Base-by-base conservation (phyloP, 2,888 invertebrate species). In the Carterocephalus palaemon region DNA sequence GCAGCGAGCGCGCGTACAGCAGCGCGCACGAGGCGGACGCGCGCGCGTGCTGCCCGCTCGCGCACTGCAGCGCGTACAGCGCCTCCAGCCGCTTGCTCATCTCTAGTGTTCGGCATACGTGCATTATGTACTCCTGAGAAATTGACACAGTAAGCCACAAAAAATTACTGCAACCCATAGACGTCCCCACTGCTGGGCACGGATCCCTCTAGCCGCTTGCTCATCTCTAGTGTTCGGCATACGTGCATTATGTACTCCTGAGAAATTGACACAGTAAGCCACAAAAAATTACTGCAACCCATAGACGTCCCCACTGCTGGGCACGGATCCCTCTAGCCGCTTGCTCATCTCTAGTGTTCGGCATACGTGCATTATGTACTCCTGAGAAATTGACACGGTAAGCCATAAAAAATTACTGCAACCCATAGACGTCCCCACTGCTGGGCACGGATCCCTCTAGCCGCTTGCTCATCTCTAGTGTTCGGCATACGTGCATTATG, bases 21-120 rank as follows among this genome's bases (percentile, higher is more conserved):
- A 90, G 88, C 36, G 93, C 92, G 65, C 94, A 94, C 0, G 94
- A 93, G 84, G 94, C 93, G 3, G 93, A 90, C 0, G 94, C 94
- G 39, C 95, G 88, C 22, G 94, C 89, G 49, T 90, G 90, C 71
- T 95, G 94, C 22, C 90, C 89, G 67, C 92, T 90, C 38, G 90
- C 90, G 36, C 91, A 80, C 67, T 95, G 95, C 28, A 95, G 71
- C 49, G 91, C 90, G 77, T 94, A 94, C 3, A 95, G 77, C n/a
- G 91, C 91, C 49, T 94, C 89, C 7, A 93, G 77, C 4, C 91
- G 88, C 50, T 90, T 89, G 46, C 90, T 89, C 53, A 88, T 89
- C 67, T 94, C 93, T 34, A 95, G 78, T 54, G 91, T 90, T 15
- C 91, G 89, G 67, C 95, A 94, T 0, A 91, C 88, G 60, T 90